Evolutionary conservation across 1,140 invertebrate species (phyloP), one percentile per base, ranked within the genome.

Genomic region (Achatina immaculata): DNA sequence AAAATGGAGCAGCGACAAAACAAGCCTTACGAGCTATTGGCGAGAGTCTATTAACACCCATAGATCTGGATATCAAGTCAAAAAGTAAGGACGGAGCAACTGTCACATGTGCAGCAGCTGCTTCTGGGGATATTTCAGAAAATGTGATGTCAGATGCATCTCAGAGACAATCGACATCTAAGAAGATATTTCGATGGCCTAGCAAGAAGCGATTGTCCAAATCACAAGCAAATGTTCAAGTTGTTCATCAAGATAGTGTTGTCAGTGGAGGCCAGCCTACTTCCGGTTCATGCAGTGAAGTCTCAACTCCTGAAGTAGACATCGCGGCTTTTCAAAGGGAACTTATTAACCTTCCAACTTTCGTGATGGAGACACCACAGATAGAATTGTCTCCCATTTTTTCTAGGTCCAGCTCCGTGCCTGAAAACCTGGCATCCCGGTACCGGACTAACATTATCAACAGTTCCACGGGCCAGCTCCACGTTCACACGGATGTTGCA

Each of bases 321-420:
- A 88, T 90, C 31, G 84, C 86, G 45, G 89, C 90, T 65, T 89
- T 91, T 71, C 87, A 90, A 83, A 81, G 88, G 68, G 90, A 91
- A 80, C 85, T 91, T 7, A 91, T 90, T 28, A 91, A 91, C 82
- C 84, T 91, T 34, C 91, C 91, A 38, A 90, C 88, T 14, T 91
- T 91, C 86, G 90, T 89, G 16, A 89, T 91, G 85, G 90, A 91
- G 65, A 88, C 89, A 11, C 86, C 89, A 7, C 81, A 81, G 7
- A 76, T 85, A 9, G 87, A 89, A 81, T 85, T 89, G 2, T 89
- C 88, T 14, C 88, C 87, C 19, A 84, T 90, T 58, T 88, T 90
- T 80, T 90, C 89, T 4, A 80, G 90, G 7, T 91, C 87, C 36
- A 91, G 87, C 80, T 91, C 90, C 14, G 89, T 91, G 43, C 90